These are phyloP conservation scores for Xiphophorus hellerii DNA, from an alignment of 2,113 vertebrate genomes.

Conservation along the genomic window DNA sequence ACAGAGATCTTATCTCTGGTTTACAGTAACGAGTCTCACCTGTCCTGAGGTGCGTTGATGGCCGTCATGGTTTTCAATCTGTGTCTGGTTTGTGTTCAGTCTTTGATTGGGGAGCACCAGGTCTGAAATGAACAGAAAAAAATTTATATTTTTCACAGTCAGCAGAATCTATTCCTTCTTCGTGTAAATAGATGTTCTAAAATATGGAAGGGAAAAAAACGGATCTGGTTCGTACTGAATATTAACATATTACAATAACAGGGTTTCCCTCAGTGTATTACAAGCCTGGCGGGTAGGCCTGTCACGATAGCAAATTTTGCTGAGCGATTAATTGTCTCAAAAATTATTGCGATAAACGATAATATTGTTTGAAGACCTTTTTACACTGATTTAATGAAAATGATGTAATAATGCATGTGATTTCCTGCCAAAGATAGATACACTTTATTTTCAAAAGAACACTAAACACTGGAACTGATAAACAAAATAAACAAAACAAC, in stretches of 20 bases:
- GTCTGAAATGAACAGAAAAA: constrained; percentile 65
- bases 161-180: background rate
- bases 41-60: constrained; percentile 73
- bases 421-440: no score
- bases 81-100: constrained; percentile 9
- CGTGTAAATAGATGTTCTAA: background rate
- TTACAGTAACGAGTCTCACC: constrained; percentile 47
- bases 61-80: constrained; percentile 72
- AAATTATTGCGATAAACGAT: no score
- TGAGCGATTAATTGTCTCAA: no score
- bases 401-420: no score
- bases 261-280: no score
- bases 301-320: no score
- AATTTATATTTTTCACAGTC: background rate
- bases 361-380: no score
- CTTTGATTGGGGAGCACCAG: constrained; percentile 34
- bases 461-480: no score
- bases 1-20: background rate
- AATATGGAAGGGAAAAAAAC: background rate
- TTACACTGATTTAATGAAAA: no score
- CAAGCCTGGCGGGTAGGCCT: no score
- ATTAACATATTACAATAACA: background rate
- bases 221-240: background rate
- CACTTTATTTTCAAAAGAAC: no score
- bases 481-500: no score